phyloP scores from a whole-genome alignment of 1,140 invertebrate genomes.

The Argopecten irradians region DNA sequence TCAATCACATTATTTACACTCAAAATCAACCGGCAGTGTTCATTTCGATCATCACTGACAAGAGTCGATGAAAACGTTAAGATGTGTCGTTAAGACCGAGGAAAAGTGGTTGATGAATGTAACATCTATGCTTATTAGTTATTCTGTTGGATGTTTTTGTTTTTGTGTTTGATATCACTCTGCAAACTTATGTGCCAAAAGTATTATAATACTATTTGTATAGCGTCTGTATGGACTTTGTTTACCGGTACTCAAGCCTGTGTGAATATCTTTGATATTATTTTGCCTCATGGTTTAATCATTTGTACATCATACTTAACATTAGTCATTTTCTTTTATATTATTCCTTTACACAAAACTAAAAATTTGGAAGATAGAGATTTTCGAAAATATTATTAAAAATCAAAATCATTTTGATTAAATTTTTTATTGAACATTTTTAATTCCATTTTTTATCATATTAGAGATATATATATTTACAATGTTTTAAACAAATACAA shows the following conservation, averaged over 20 bases:
- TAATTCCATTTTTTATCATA: too few species aligned
- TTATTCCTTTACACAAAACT: neutral
- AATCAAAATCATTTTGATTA: neutral
- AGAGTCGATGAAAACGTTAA: too few species aligned
- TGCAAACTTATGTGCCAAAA: slow-evolving; percentile 21
- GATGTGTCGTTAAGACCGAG: too few species aligned
- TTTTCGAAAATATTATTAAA: neutral
- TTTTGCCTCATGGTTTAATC: neutral
- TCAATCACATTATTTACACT: neutral
- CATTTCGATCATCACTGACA: neutral
- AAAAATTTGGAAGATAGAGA: neutral
- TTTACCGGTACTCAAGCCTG: neutral
- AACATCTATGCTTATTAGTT: slow-evolving; percentile 5
- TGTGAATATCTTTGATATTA: neutral
- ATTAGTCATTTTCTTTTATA: neutral
- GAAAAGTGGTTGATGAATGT: neutral
- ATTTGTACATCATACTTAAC: neutral
- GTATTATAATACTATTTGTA: neutral
- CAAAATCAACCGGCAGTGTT: neutral
- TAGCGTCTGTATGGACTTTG: neutral
- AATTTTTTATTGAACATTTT: neutral
- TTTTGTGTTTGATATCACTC: neutral
- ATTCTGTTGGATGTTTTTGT: neutral
- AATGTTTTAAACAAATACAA: too few species aligned
- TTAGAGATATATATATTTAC: too few species aligned